Evolutionary conservation across 1,140 invertebrate genomes (phyloP).

Genomic region (Cepaea nemoralis): DNA sequence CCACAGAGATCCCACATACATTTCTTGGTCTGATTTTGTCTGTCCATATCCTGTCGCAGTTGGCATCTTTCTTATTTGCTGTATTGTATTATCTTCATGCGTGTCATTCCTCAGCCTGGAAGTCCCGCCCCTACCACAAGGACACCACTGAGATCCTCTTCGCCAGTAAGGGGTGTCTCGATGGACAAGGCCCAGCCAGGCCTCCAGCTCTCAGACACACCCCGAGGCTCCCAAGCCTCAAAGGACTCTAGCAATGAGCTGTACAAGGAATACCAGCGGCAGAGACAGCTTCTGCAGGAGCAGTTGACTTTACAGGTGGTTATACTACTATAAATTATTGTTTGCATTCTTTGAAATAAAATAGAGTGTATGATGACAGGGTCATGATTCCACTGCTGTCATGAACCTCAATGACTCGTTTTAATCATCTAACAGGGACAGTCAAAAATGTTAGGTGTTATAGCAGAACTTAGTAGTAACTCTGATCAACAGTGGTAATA

Average conservation of each 20-base stretch:
- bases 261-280: slow-evolving; percentile 70
- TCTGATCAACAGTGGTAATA: not conserved
- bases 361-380: no score
- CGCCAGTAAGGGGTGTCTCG: slow-evolving; percentile 40
- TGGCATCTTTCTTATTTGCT: no score
- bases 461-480: not conserved
- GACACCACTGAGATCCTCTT: slow-evolving; percentile 48
- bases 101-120: slow-evolving; percentile 18
- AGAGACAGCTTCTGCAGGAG: slow-evolving; percentile 65
- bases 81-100: no score
- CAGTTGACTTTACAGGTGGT: slow-evolving; percentile 63
- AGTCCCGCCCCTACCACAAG: slow-evolving; percentile 44
- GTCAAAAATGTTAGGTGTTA: no score
- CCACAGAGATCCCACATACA: no score
- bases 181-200: not conserved
- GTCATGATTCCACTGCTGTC: no score
- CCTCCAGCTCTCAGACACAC: not conserved
- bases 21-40: no score
- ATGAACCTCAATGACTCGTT: no score
- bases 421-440: not conserved
- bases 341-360: no score
- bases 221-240: slow-evolving; percentile 4
- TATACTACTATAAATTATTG: no score
- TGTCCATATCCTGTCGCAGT: no score
- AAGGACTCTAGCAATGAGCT: slow-evolving; percentile 64